Percentiles rank a stretch among this genome's conserved stretches.
Conservation (phyloP, 2,888 invertebrate species). For the Hedya salicella region DNA sequence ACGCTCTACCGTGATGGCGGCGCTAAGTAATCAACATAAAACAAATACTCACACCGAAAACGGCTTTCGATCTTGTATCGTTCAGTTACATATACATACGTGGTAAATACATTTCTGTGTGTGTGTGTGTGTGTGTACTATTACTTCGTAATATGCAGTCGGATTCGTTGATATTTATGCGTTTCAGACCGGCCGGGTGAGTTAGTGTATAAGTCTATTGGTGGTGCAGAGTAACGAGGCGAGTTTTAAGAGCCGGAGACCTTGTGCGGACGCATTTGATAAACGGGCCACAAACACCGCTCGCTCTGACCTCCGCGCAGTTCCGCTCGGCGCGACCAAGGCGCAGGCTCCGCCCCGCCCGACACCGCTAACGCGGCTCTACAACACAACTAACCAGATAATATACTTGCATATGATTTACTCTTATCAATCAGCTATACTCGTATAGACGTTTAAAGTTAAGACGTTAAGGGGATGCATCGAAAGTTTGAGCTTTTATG, state of each 20-base stretch:
- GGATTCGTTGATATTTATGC: slow-evolving; percentile 6
- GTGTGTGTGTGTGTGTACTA: slow-evolving; percentile 29
- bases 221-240: slow-evolving; percentile 27
- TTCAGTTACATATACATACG: slow-evolving; percentile 22
- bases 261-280: slow-evolving; percentile 59
- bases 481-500: too few species aligned
- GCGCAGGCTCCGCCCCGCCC: slow-evolving; percentile 30
- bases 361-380: neutral
- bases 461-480: too few species aligned
- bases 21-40: slow-evolving; percentile 9
- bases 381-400: neutral
- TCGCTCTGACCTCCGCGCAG: slow-evolving; percentile 52
- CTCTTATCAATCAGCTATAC: neutral
- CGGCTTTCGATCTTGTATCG: slow-evolving; percentile 37
- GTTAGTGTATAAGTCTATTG: slow-evolving; percentile 4
- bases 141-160: slow-evolving; percentile 33
- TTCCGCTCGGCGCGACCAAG: slow-evolving; percentile 48
- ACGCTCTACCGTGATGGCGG: slow-evolving; percentile 15
- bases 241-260: slow-evolving; percentile 50
- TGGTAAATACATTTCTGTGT: slow-evolving; percentile 17
- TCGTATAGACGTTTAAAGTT: too few species aligned
- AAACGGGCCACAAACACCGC: slow-evolving; percentile 56
- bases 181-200: neutral
- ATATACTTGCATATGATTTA: neutral
- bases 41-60: slow-evolving; percentile 31